These are phyloP conservation scores for Arrhamphus sclerolepis DNA, from an alignment of 2,797 vertebrate genomes.

Conservation along the genomic window DNA sequence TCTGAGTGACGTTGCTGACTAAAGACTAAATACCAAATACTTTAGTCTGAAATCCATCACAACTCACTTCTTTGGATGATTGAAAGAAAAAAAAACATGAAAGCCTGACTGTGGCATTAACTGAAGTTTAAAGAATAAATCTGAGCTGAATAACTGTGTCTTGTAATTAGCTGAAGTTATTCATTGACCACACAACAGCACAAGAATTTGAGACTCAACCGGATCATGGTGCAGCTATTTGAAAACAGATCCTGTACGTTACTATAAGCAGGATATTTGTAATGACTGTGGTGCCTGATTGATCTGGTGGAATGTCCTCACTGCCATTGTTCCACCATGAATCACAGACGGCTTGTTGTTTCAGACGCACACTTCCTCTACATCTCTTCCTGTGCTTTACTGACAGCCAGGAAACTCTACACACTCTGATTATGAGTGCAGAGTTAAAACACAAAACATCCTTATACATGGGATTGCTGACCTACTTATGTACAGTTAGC, in stretches of 20 bases:
- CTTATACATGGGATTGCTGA: too few species aligned
- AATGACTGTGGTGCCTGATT: slow-evolving; percentile 12
- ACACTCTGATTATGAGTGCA: not conserved
- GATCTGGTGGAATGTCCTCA: slow-evolving; percentile 41
- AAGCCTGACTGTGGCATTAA: too few species aligned
- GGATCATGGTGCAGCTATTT: slow-evolving; percentile 14
- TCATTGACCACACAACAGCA: too few species aligned
- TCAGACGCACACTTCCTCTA: slow-evolving; percentile 51
- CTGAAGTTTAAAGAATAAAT: too few species aligned
- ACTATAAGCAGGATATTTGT: slow-evolving; percentile 27
- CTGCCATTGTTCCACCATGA: slow-evolving; percentile 31
- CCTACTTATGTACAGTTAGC: too few species aligned
- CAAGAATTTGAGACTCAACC: not conserved
- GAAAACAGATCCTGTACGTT: not conserved
- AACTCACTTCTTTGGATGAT: too few species aligned
- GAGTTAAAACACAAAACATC: not conserved
- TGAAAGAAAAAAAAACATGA: too few species aligned
- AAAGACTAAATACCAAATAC: too few species aligned
- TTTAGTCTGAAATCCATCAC: too few species aligned
- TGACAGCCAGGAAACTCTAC: not conserved
- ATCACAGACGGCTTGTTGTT: slow-evolving; percentile 49
- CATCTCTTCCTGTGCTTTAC: slow-evolving; percentile 48
- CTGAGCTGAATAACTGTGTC: too few species aligned
- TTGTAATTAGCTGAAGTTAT: too few species aligned
- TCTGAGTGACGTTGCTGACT: too few species aligned